Evolutionary conservation across 2,888 invertebrate genomes (phyloP).

Genomic region (Agriopis leucophaearia): DNA sequence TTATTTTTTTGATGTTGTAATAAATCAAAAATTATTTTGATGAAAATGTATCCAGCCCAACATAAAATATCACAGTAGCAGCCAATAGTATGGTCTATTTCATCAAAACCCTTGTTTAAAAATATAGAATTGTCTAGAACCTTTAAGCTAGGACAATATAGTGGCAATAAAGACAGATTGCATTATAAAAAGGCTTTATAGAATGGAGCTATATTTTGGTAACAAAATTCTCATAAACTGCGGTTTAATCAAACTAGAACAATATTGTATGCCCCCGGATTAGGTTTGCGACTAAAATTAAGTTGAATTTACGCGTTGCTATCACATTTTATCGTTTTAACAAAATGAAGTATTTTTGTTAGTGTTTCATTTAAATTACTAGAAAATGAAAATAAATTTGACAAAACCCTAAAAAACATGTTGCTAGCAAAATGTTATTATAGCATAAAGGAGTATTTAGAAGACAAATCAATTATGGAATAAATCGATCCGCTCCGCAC

Average conservation of each 20-base stretch:
- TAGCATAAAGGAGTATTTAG: too few relatives aligned
- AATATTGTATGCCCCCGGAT: conserved; percentile 7
- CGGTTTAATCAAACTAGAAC: conserved; percentile 18
- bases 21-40: not conserved
- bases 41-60: not conserved
- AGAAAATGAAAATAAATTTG: too few relatives aligned
- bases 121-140: conserved; percentile 9
- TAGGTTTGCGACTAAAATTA: not conserved
- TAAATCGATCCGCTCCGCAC: too few relatives aligned
- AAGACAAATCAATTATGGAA: too few relatives aligned
- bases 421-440: too few relatives aligned
- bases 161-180: conserved; percentile 23
- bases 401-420: too few relatives aligned
- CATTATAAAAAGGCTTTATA: conserved; percentile 24
- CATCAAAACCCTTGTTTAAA: conserved; percentile 18
- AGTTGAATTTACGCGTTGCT: not conserved
- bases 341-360: too few relatives aligned
- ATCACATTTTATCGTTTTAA: conserved; percentile 1
- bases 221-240: conserved; percentile 17
- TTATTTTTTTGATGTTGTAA: too few relatives aligned
- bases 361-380: not conserved
- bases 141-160: conserved; percentile 15
- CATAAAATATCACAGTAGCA: not conserved
- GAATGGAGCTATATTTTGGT: conserved; percentile 20
- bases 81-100: not conserved